Evolutionary conservation across 2,888 invertebrate genomes (phyloP), one percentile per base, ranked within the genome.

Genomic region (Stenurella melanura): DNA sequence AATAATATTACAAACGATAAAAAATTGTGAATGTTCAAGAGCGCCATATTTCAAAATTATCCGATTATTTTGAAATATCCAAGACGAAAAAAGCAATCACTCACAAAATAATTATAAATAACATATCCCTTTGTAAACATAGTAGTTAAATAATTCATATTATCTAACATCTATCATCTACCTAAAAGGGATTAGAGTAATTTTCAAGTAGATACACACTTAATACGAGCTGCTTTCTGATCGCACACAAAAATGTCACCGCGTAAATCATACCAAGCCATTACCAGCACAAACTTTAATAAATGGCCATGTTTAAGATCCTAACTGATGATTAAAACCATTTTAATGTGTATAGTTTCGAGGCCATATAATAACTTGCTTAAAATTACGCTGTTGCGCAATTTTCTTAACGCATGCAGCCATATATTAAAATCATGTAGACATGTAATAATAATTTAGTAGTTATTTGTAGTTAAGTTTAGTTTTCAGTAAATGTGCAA

Each of bases 401-500:
- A 26, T 63, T 38, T 66, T 42, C 56, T 50, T 66, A 42, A 58
- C 73, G 66, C 57, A 42, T 56, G 42, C 26, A 34, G 18, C 54
- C 19, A 30, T 54, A 66, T 58, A 58, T 73, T 73, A 73, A 56
- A 66, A 56, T 38, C n/a, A 66, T 66, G 73, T 57, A 66, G 57
- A 58, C 73, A 21, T 66, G 63, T 66, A 56, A 56, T 70, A 75
- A 66, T 66, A 75, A 75, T 75, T 75, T 75, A 75, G 54, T 60
- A 75, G 42, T 71, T 66, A 66, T 66, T 72, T 58, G 68, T 72
- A 64, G 71, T 75, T 66, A 58, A 42, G 50, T 72, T 71, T 26
- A 18, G 60, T 75, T 75, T 75, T 75, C 71, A 75, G 75, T 70
- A 64, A 75, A 75, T 75, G 75, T 75, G 61, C 63, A 75, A 75